Base-by-base conservation (phyloP, 2,113 vertebrate species). In the Eurypyga helias region DNA sequence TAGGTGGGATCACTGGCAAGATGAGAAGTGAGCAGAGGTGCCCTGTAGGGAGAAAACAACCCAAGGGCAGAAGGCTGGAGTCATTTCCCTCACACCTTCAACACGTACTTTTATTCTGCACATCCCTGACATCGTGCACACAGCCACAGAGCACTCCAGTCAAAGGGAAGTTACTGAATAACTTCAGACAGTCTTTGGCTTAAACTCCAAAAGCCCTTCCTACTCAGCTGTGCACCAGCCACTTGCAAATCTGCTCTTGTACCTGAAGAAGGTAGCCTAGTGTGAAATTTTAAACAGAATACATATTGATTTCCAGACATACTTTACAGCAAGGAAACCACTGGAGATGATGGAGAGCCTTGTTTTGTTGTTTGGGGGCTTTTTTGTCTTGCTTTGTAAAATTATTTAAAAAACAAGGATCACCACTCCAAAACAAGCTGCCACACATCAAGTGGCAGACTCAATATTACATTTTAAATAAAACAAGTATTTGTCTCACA, bases 351-450 rank as follows among this genome's bases (percentile, higher is more conserved):
- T 62, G 25, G 28, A 87, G 15, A 79, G 17, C 21, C 29, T 55
- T 64, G 29, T 31, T 76, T 81, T 62, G n/a, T 24, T 36, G 28
- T 52, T 31, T 25, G 17, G 24, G 2, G 7, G 11, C 14, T 54
- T 34, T 16, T 45, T 45, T 45, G 15, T 13, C 45, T 45, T 21
- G 6, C 3, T 24, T 77, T 24, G 10, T 13, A n/a, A n/a, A n/a
- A n/a, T 41, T 73, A 82, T 87, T 78, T 28, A 58, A 91, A 79
- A 26, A 55, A 45, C 33, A 76, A 45, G 48, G 86, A 26, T 13
- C 19, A 76, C 45, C 34, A 33, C 58, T 91, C 49, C 62, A 94
- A 80, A 83, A 62, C 64, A 77, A 86, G 54, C 70, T 91, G 61
- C 52, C 51, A n/a, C 34, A 31, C 1, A 0, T 36, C 34, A 46